phyloP scores from a whole-genome alignment of 2,888 invertebrate genomes.

The Dynastes tityus region DNA sequence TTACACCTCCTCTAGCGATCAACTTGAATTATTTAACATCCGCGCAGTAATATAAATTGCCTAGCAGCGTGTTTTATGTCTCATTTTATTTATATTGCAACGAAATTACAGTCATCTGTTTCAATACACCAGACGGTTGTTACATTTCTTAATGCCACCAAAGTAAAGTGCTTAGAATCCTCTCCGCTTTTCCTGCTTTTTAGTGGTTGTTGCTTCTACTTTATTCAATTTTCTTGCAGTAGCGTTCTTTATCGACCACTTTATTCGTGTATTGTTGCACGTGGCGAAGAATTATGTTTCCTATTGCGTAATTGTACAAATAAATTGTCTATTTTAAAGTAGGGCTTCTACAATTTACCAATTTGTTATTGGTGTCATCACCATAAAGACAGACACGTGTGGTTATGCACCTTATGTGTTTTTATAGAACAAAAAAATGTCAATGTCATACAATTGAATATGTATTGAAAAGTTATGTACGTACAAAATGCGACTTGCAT shows the following conservation, averaged over 20 bases:
- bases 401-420: no score
- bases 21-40: slow-evolving; percentile 20
- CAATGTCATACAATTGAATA: slow-evolving; percentile 10
- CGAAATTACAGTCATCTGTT: slow-evolving; percentile 13
- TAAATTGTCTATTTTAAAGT: no score
- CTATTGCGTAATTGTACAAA: no score
- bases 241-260: background rate
- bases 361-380: no score
- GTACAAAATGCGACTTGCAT: background rate
- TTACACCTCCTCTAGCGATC: background rate
- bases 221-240: background rate
- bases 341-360: no score
- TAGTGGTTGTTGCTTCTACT: background rate
- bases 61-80: slow-evolving; percentile 4
- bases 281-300: background rate
- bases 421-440: background rate
- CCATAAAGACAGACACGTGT: no score
- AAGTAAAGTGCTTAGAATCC: background rate
- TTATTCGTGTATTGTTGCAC: background rate
- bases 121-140: slow-evolving; percentile 6
- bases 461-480: slow-evolving; percentile 9
- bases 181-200: background rate
- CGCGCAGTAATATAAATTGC: background rate
- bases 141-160: slow-evolving; percentile 15
- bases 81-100: slow-evolving; percentile 24